Conservation (phyloP, 23 tunicate genomes). For the Styela clava region DNA sequence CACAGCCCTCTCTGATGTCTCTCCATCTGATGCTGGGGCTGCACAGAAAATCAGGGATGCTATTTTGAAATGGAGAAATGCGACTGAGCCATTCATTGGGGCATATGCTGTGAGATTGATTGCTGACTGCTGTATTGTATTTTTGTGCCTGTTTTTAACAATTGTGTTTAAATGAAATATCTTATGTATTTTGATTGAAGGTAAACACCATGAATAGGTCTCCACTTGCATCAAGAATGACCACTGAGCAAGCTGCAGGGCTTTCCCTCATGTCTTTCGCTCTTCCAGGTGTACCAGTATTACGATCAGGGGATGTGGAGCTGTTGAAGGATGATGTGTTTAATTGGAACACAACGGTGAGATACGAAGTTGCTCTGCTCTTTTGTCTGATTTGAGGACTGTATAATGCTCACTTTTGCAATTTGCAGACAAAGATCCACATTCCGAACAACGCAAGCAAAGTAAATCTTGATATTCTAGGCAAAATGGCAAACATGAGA, state of each 20-base stretch:
- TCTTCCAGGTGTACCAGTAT: slow-evolving; percentile 47
- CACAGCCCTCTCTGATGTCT: not conserved
- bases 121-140: not conserved
- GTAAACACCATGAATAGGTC: slow-evolving; percentile 21
- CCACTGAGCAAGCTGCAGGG: slow-evolving; percentile 2
- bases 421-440: not conserved
- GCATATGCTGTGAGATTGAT: slow-evolving; percentile 3
- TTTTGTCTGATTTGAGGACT: not conserved
- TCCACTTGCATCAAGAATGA: slow-evolving; percentile 17
- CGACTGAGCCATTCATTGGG: not conserved
- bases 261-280: slow-evolving; percentile 33
- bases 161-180: too few species aligned
- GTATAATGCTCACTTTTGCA: not conserved
- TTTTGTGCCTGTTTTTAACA: not conserved
- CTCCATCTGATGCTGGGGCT: not conserved
- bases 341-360: not conserved
- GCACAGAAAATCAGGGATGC: not conserved
- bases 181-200: too few species aligned
- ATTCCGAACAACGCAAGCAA: not conserved
- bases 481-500: slow-evolving; percentile 21
- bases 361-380: not conserved
- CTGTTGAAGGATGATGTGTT: not conserved
- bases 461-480: slow-evolving; percentile 1
- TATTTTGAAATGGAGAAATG: not conserved
- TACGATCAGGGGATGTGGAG: slow-evolving; percentile 49